Evolutionary conservation across 2,888 invertebrate species (phyloP).

Genomic region (Eupithecia abbreviata): DNA sequence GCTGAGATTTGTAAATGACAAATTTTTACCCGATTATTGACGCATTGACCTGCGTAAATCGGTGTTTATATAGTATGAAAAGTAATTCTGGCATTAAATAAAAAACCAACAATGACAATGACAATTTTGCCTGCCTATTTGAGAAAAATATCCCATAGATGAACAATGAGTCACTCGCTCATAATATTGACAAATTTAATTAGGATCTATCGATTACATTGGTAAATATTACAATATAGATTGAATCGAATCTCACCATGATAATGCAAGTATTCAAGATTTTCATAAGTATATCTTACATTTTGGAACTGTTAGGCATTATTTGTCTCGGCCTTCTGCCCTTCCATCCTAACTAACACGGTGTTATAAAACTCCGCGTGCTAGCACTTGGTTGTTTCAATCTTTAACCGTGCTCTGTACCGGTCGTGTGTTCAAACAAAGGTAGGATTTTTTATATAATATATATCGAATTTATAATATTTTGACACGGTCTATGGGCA

Average conservation of each 20-base stretch:
- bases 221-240: not conserved
- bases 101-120: no score
- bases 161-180: not conserved
- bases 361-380: conserved; percentile 63
- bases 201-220: not conserved
- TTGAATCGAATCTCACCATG: not conserved
- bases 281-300: not conserved
- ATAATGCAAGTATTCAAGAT: not conserved
- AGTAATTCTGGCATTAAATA: no score
- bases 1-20: not conserved
- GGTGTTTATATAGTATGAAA: no score
- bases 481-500: not conserved
- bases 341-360: conserved; percentile 56
- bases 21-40: not conserved
- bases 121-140: no score
- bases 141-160: not conserved
- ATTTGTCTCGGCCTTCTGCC: conserved; percentile 57
- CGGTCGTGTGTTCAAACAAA: conserved; percentile 44
- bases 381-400: conserved; percentile 57
- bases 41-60: not conserved
- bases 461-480: not conserved
- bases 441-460: conserved; percentile 31
- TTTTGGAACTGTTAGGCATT: not conserved
- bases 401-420: conserved; percentile 51
- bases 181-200: not conserved